Base-by-base conservation (phyloP, 2,113 vertebrate species). In the Pachycephala philippinensis region DNA sequence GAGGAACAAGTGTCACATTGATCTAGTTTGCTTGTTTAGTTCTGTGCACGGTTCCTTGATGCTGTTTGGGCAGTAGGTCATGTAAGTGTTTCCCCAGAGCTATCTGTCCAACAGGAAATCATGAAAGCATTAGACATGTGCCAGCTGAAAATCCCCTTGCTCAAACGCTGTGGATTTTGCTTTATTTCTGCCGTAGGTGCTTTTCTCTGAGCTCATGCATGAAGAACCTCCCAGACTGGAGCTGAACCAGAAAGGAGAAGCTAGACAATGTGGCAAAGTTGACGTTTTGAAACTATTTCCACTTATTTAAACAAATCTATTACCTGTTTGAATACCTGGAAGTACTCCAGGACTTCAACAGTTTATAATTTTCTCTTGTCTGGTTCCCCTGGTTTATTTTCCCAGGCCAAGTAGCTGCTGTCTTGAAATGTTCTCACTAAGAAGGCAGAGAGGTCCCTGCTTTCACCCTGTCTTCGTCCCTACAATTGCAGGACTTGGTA, bases 261-360 rank as follows among this genome's bases (percentile, higher is more conserved):
- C 88, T 63, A 95, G 95, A 96, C 95, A 95, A 93, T 95, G 90
- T 17, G 44, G 85, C 56, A 63, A 86, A 96, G 91, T 64, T 89
- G 84, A 81, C 14, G 3, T 84, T 97, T 93, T 93, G 93, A 93
- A 93, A 88, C 71, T 86, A 94, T 91, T 96, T 97, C 95, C 95
- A 90, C 88, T 94, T 90, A 96, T 96, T 96, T 96, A 96, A 96
- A 87, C 50, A 79, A 91, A 80, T 88, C 90, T 88, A 92, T 95
- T 96, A 97, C 93, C 95, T 97, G 95, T 70, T 93, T 96, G 92
- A 97, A 95, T 96, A 93, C 92, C 76, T 93, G 96, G 95, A 93
- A 96, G 92, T 94, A 92, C 85, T 96, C 90, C 88, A 96, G 88
- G 45, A 96, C 79, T 94, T 95, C 87, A 96, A 66, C 85, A 88